A percentile compares a stretch with the other conserved stretches of the same genome.
Evolutionary conservation across 2,888 invertebrate genomes (phyloP).

Genomic region (Synanthedon andrenaeformis): DNA sequence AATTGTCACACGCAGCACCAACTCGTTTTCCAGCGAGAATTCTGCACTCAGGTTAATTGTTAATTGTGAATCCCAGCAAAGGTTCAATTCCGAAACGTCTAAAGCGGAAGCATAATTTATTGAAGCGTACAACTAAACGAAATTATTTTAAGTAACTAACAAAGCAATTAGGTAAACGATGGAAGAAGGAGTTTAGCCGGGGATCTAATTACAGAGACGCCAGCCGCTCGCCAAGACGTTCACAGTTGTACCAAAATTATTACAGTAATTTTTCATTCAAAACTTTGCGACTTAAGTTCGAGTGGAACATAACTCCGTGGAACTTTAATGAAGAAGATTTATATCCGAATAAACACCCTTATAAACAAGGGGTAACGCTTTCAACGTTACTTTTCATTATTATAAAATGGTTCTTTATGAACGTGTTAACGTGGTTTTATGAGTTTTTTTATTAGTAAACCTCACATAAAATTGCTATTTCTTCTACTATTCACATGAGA

Average conservation of each 20-base stretch:
- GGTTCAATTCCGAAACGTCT: too few relatives aligned
- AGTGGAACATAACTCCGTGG: slow-evolving; percentile 26
- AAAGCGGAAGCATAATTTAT: background rate
- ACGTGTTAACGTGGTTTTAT: slow-evolving; percentile 17
- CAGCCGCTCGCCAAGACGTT: slow-evolving; percentile 35
- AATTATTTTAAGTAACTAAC: slow-evolving; percentile 26
- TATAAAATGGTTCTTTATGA: slow-evolving; percentile 15
- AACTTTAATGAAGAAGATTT: slow-evolving; percentile 33
- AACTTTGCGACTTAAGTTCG: slow-evolving; percentile 42
- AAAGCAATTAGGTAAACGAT: slow-evolving; percentile 42
- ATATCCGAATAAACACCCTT: slow-evolving; percentile 28
- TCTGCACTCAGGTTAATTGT: too few relatives aligned
- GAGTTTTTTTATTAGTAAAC: slow-evolving; percentile 19
- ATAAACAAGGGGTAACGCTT: slow-evolving; percentile 14
- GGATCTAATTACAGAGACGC: slow-evolving; percentile 50
- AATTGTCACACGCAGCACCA: background rate
- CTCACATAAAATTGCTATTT: slow-evolving; percentile 14
- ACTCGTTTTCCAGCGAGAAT: background rate
- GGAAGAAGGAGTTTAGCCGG: slow-evolving; percentile 31
- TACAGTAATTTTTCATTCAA: slow-evolving; percentile 57
- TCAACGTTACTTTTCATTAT: slow-evolving; percentile 21
- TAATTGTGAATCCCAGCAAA: too few relatives aligned
- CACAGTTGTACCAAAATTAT: slow-evolving; percentile 48
- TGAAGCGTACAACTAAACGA: background rate
- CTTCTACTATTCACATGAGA: slow-evolving; percentile 3